Percentiles rank a stretch among this genome's conserved stretches.
Evolutionary conservation across 2,888 invertebrate species (phyloP).

Genomic region (Sturmia bella): DNA sequence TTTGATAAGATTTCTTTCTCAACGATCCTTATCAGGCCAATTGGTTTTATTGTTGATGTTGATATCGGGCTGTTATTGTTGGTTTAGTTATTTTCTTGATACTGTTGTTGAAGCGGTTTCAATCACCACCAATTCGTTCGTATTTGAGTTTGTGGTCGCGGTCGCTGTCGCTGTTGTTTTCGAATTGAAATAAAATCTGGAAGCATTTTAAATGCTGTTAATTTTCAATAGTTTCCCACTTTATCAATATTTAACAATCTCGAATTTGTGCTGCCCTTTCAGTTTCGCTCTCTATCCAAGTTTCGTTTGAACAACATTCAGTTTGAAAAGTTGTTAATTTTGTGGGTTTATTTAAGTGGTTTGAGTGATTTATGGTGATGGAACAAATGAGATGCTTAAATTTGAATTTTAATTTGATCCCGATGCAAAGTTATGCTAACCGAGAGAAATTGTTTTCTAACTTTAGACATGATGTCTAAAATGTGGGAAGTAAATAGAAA

Average conservation of each 20-base stretch:
- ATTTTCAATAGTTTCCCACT: constrained; percentile 64
- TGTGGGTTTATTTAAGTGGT: constrained; percentile 8
- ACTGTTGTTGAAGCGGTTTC: constrained; percentile 3
- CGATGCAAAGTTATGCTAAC: constrained; percentile 47
- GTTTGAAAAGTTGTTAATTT: constrained; percentile 20
- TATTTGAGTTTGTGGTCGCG: constrained; percentile 12
- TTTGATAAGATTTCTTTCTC: constrained; percentile 64
- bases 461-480: constrained; percentile 14
- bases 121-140: constrained; percentile 7
- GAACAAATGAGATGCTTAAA: constrained; percentile 65
- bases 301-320: background rate
- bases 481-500: constrained; percentile 29
- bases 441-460: constrained; percentile 42
- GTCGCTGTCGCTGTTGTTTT: constrained; percentile 16
- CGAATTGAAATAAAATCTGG: constrained; percentile 61
- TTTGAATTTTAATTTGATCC: constrained; percentile 54
- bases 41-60: constrained; percentile 58
- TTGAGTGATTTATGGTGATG: constrained; percentile 65
- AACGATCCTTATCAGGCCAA: constrained; percentile 63
- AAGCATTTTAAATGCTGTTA: constrained; percentile 69
- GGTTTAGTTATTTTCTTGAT: constrained; percentile 18
- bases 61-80: constrained; percentile 32
- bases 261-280: background rate
- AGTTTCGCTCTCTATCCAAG: no score
- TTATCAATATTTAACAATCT: constrained; percentile 58